Percentiles rank a stretch among this genome's conserved stretches.
Conservation (phyloP, 2,888 invertebrate genomes). For the Elgonia sp. region DNA sequence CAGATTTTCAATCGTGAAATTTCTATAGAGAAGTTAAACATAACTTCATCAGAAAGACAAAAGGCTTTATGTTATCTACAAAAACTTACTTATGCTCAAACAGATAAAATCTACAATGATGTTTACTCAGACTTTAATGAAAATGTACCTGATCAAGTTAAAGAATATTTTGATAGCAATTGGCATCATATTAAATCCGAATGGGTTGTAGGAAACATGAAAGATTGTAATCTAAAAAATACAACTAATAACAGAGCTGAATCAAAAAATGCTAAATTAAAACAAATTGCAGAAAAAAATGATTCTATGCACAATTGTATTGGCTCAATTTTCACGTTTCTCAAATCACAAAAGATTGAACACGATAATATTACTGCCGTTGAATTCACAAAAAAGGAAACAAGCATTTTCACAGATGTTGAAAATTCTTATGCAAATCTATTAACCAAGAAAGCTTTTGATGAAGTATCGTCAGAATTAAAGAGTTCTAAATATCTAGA, state of each 20-base stretch:
- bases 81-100: not conserved
- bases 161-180: conserved; percentile 2
- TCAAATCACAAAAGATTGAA: conserved; percentile 15
- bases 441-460: too few relatives aligned
- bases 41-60: not conserved
- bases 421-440: too few relatives aligned
- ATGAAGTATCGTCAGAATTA: too few relatives aligned
- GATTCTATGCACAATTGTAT: not conserved
- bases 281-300: conserved; percentile 1
- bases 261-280: conserved; percentile 26
- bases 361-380: too few relatives aligned
- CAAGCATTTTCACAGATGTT: too few relatives aligned
- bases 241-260: conserved; percentile 44
- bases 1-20: conserved; percentile 29
- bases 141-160: too few relatives aligned
- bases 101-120: too few relatives aligned
- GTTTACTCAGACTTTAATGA: too few relatives aligned
- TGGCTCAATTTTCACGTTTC: not conserved
- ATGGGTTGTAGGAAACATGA: conserved; percentile 9
- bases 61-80: not conserved
- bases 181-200: conserved; percentile 30
- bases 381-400: too few relatives aligned
- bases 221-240: conserved; percentile 3
- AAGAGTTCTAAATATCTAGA: too few relatives aligned
- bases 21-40: not conserved